Conservation (phyloP, 2,888 invertebrate species). For the Epiblema foenella region DNA sequence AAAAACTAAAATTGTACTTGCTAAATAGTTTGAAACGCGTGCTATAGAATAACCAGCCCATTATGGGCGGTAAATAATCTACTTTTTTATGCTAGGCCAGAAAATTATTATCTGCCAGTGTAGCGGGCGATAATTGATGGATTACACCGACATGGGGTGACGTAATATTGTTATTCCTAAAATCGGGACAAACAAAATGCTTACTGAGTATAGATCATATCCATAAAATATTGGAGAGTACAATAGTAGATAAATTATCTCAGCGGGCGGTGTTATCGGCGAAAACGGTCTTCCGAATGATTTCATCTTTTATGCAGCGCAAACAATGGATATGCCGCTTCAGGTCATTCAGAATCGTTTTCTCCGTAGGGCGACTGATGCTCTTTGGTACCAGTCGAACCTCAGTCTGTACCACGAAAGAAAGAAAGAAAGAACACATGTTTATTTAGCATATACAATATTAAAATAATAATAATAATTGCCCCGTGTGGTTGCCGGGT, state of each 20-base stretch:
- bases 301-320: conserved; percentile 22
- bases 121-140: background rate
- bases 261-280: conserved; percentile 7
- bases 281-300: conserved; percentile 22
- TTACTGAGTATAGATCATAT: conserved; percentile 9
- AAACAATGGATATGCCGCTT: conserved; percentile 19
- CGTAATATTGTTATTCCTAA: background rate
- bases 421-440: no score
- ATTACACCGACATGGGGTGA: background rate
- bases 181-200: conserved; percentile 7
- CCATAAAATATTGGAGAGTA: conserved; percentile 1
- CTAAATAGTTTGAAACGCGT: no score
- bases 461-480: no score
- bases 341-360: no score
- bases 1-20: no score
- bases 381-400: no score
- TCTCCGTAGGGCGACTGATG: no score
- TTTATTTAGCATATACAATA: no score
- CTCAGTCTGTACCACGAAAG: no score
- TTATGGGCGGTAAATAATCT: no score
- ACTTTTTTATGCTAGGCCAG: background rate
- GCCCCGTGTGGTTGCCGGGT: no score
- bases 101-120: background rate
- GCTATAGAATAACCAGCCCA: no score
- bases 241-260: conserved; percentile 20